Conservation (phyloP, 2,888 invertebrate species). For the Sinelater perroti region DNA sequence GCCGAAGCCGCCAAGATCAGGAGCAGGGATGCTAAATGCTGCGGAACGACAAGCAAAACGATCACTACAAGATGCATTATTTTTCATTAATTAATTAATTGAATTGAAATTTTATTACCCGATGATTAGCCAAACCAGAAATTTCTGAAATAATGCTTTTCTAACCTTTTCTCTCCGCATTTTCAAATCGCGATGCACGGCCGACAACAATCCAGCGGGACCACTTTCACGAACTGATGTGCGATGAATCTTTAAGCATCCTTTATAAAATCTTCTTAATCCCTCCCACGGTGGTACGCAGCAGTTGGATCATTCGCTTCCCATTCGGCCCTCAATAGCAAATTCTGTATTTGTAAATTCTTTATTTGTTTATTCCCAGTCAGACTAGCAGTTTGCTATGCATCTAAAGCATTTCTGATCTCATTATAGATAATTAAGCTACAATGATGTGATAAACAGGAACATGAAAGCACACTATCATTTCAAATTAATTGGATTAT, state of each 20-base stretch:
- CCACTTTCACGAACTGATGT: constrained; percentile 54
- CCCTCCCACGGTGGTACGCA: too few species aligned
- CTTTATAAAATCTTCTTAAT: constrained; percentile 52
- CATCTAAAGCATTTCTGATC: too few species aligned
- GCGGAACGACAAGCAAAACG: neutral
- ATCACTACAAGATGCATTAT: neutral
- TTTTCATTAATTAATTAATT: neutral
- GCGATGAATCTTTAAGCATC: constrained; percentile 49
- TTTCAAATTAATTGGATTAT: too few species aligned
- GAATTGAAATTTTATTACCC: neutral
- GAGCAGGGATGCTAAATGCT: constrained; percentile 27
- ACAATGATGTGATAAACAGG: too few species aligned
- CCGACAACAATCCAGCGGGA: constrained; percentile 38
- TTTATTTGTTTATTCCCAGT: too few species aligned
- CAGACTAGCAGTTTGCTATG: too few species aligned
- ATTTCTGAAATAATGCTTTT: too few species aligned
- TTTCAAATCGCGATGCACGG: constrained; percentile 9
- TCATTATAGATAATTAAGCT: too few species aligned
- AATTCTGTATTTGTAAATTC: too few species aligned
- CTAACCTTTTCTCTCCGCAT: neutral
- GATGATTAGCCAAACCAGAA: neutral
- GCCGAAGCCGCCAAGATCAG: constrained; percentile 33
- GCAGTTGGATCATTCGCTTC: too few species aligned
- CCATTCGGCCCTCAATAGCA: too few species aligned
- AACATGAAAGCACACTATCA: too few species aligned